Evolutionary conservation across 2,797 vertebrate genomes (phyloP).

Genomic region (Nothura maculosa): DNA sequence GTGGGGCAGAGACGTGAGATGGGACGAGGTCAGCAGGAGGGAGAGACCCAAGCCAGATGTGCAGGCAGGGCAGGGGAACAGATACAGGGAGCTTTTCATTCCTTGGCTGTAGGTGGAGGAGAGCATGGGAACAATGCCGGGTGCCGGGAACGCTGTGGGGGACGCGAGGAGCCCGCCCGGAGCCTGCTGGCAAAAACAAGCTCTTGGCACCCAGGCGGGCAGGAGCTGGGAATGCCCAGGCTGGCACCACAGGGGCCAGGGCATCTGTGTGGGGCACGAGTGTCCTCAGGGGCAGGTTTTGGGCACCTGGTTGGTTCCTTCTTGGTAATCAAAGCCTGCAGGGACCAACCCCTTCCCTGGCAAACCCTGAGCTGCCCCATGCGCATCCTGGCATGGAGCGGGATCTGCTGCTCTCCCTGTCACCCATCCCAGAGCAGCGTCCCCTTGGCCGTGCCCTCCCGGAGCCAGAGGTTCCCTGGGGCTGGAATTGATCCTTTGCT

Average conservation of each 20-base stretch:
- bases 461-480: fast-evolving
- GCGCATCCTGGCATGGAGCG: background rate
- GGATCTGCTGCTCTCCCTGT: background rate
- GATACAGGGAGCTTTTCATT: constrained; percentile 75
- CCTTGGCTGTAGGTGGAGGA: constrained; percentile 79
- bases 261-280: fast-evolving
- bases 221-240: constrained; percentile 60
- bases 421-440: background rate
- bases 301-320: background rate
- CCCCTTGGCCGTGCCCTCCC: background rate
- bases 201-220: constrained; percentile 40
- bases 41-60: background rate
- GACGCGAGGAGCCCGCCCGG: constrained; percentile 53
- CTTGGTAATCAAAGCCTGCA: background rate
- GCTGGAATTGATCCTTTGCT: fast-evolving
- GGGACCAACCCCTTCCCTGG: background rate
- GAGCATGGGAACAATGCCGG: constrained; percentile 81
- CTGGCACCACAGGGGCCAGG: background rate
- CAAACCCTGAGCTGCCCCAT: background rate
- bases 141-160: constrained; percentile 66
- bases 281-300: background rate
- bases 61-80: constrained; percentile 5
- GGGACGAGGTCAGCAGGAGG: background rate
- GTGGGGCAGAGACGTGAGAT: background rate
- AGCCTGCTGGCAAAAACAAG: constrained; percentile 73